phyloP scores from a whole-genome alignment of 2,888 invertebrate species.

The Nomada goodeniana region DNA sequence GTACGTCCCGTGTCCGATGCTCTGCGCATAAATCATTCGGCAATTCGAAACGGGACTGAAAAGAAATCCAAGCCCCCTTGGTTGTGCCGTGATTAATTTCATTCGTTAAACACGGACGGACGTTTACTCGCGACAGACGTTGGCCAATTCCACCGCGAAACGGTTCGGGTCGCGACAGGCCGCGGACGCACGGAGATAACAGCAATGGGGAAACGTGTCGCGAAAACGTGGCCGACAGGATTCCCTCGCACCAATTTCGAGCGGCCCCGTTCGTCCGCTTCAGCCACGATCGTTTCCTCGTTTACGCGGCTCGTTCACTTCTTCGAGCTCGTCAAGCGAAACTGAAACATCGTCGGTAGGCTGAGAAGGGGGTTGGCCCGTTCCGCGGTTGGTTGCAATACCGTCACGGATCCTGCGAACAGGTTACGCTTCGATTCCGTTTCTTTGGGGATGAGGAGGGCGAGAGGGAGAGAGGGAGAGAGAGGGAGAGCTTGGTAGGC shows the following conservation, averaged over 20 bases:
- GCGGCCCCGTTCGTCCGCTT: conserved; percentile 23
- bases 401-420: conserved; percentile 54
- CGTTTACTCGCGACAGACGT: conserved; percentile 17
- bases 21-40: conserved; percentile 52
- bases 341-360: conserved; percentile 53
- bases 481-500: conserved; percentile 51
- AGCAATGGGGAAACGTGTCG: conserved; percentile 10
- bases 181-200: conserved; percentile 10
- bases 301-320: conserved; percentile 36
- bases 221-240: conserved; percentile 25
- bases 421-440: conserved; percentile 46
- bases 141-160: conserved; percentile 15
- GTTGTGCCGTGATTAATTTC: conserved; percentile 43
- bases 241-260: conserved; percentile 65
- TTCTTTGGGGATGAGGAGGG: conserved; percentile 7
- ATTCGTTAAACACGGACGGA: conserved; percentile 41
- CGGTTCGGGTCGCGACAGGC: conserved; percentile 3
- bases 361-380: not conserved
- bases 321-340: conserved; percentile 54
- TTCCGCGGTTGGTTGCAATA: conserved; percentile 50
- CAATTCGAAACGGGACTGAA: conserved; percentile 48
- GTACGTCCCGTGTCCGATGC: conserved; percentile 34
- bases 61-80: conserved; percentile 45
- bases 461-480: not conserved
- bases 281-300: conserved; percentile 14